Conservation (phyloP, 2,113 vertebrate species). For the Chionis minor region DNA sequence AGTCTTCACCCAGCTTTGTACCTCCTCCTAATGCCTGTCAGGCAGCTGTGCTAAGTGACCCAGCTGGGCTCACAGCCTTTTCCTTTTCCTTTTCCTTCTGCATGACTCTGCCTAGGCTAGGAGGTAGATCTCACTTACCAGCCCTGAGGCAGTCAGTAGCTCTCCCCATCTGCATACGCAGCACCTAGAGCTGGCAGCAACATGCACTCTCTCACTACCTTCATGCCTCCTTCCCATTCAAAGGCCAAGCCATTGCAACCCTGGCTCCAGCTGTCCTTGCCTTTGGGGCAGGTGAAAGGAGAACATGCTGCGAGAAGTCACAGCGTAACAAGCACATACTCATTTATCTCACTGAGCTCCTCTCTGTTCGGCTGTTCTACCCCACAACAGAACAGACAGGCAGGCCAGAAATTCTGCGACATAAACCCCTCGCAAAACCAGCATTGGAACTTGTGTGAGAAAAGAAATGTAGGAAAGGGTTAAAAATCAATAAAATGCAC, state of each 20-base stretch:
- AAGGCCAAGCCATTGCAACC: too few relatives aligned
- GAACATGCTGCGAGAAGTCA: not conserved
- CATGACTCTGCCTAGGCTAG: not conserved
- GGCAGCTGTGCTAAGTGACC: not conserved
- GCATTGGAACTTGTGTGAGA: not conserved
- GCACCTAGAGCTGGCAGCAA: not conserved
- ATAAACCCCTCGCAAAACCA: not conserved
- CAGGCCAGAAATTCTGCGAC: not conserved
- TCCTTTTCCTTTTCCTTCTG: not conserved
- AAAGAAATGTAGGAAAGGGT: not conserved
- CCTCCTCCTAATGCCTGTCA: not conserved
- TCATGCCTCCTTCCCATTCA: not conserved
- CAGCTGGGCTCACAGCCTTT: not conserved
- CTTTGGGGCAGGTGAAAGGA: not conserved
- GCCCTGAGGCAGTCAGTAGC: not conserved
- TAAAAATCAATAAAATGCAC: not conserved
- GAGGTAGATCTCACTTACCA: not conserved
- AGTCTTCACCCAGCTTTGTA: not conserved
- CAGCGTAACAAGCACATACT: too few relatives aligned
- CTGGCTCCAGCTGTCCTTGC: not conserved
- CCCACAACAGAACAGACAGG: not conserved
- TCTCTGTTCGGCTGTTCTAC: not conserved
- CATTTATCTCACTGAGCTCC: not conserved
- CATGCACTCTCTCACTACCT: not conserved
- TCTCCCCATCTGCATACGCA: not conserved